Evolutionary conservation across 2,113 vertebrate genomes (phyloP), one percentile per base, ranked within the genome.

Genomic region (Chionis minor): DNA sequence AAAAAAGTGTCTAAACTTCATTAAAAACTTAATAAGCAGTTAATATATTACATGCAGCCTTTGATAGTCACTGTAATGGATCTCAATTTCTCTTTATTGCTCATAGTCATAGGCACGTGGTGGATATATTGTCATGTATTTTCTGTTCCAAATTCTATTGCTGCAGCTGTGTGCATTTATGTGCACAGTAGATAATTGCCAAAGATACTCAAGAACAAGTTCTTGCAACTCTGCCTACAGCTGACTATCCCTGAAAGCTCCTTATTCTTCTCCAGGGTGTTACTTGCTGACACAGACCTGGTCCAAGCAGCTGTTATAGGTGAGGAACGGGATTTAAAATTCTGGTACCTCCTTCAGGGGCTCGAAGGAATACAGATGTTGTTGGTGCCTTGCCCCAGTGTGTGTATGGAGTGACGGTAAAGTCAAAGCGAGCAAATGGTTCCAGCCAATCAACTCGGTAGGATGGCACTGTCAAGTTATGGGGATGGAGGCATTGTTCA

Each of bases 391-490:
- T 98, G 75, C 97, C 98, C 98, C 98, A 98, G 84, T 98, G 98
- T 6, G 98, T 98, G 67, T 98, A 98, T 2, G 98, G 98, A 78
- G 96, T 98, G 47, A 98, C 97, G 2, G 94, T 97, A 92, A 99
- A 95, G 89, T 98, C 97, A 97, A 98, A 98, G 81, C 93, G 88
- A 52, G 69, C 17, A 74, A 98, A 97, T 26, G 98, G 98, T n/a
- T 98, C 96, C 95, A 98, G 89, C 26, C 94, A 96, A 89, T 96
- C 97, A 65, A 98, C 94, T 81, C 2, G 83, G 78, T 97, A 98
- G 55, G 87, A 78, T 45, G 98, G 95, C n/a, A 90, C 69, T 28
- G 91, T 93, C 82, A 98, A 65, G 12, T 82, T 85, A 66, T 55
- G 88, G 54, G 81, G 40, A 9, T 89, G 84, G 30, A 96, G 97